Conservation (phyloP, 2,113 vertebrate genomes). For the Alethe diademata region DNA sequence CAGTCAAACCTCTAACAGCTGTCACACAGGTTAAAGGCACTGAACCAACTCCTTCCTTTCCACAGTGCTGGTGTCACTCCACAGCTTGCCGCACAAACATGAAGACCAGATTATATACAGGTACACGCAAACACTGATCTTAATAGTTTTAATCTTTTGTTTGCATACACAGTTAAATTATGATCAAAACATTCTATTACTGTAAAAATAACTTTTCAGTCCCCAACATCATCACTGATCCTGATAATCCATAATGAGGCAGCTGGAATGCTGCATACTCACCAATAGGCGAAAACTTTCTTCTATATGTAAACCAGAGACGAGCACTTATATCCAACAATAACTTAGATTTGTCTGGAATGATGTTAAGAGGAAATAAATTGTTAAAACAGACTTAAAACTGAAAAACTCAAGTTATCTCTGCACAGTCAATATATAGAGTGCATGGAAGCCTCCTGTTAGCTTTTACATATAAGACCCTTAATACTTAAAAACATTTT, state of each 20-base stretch:
- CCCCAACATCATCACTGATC: neutral
- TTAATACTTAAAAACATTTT: neutral
- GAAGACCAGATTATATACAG: neutral
- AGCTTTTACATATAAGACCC: neutral
- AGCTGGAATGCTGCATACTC: conserved; percentile 54
- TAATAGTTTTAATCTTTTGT: neutral
- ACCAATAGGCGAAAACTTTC: conserved; percentile 97
- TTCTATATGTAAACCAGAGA: conserved; percentile 98
- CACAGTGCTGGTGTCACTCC: no score
- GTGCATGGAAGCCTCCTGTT: neutral
- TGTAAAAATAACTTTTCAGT: neutral
- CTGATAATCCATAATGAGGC: neutral
- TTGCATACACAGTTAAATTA: neutral
- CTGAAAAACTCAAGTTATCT: neutral
- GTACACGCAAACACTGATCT: neutral
- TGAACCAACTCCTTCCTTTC: neutral
- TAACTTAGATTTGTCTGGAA: conserved; percentile 91
- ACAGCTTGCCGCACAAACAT: neutral
- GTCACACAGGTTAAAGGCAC: neutral
- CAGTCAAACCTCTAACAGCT: neutral
- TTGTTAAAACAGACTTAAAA: conserved; percentile 23
- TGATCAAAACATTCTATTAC: neutral
- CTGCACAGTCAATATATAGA: neutral
- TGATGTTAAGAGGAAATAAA: conserved; percentile 43
- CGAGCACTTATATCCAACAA: conserved; percentile 90